phyloP scores from a whole-genome alignment of 2,113 vertebrate species.

The Epinephelus lanceolatus region DNA sequence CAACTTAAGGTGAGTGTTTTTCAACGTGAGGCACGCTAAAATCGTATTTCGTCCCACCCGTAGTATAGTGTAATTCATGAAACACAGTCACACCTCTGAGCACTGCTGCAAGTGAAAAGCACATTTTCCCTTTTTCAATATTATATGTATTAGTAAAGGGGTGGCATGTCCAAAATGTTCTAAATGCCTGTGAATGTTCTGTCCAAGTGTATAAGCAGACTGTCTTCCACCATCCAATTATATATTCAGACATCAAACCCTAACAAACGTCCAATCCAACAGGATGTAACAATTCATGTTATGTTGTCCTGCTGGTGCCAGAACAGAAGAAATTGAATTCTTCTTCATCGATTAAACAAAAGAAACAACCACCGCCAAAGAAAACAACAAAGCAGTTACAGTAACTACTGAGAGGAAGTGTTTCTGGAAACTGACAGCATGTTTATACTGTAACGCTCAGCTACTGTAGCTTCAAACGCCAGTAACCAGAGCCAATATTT shows the following conservation, averaged over 20 bases:
- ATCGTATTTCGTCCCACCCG: too few species aligned
- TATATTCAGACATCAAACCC: conserved; percentile 3
- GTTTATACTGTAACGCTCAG: background rate
- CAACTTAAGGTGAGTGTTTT: too few species aligned
- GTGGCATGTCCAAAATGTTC: background rate
- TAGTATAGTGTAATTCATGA: background rate
- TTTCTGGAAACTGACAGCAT: conserved; percentile 5
- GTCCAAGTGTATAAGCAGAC: background rate
- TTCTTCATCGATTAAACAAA: background rate
- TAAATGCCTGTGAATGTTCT: background rate
- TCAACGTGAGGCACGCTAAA: too few species aligned
- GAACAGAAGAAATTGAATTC: background rate
- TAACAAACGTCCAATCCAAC: background rate
- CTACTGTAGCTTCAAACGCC: background rate
- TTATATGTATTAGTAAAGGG: background rate
- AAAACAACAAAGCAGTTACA: background rate
- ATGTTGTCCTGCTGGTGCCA: background rate
- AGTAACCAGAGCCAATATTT: background rate
- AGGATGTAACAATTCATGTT: background rate
- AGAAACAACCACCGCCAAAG: background rate
- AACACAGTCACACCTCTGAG: background rate
- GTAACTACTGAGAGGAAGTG: background rate
- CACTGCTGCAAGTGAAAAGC: background rate
- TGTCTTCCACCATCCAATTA: background rate
- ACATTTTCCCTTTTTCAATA: background rate